phyloP scores from a whole-genome alignment of 2,797 vertebrate species.

The Argya squamiceps region DNA sequence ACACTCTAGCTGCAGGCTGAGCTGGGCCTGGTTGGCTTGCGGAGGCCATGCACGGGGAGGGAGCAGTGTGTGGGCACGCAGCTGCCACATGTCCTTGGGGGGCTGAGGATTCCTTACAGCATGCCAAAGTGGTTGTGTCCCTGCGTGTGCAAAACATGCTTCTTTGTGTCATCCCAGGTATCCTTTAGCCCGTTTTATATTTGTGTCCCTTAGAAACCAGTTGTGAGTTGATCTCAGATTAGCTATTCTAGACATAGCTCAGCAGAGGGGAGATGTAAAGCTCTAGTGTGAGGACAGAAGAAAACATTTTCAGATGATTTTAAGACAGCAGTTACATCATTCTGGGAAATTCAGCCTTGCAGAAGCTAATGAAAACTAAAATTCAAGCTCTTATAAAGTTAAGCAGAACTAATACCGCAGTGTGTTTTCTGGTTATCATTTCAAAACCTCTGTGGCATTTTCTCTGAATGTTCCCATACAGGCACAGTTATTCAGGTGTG shows the following conservation, averaged over 20 bases:
- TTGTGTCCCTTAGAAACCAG: background rate
- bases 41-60: fast-evolving
- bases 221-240: background rate
- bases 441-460: constrained; percentile 12
- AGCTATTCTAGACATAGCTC: background rate
- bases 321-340: background rate
- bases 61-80: fast-evolving
- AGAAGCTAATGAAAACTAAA: constrained; percentile 14
- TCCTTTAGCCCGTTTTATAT: background rate
- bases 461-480: background rate
- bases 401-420: constrained; percentile 21
- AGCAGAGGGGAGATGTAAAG: background rate
- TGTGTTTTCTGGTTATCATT: constrained; percentile 23
- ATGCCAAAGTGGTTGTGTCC: background rate
- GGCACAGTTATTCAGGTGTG: fast-evolving
- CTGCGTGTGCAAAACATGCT: background rate
- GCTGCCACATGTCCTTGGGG: fast-evolving
- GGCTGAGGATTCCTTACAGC: fast-evolving
- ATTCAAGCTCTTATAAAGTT: background rate
- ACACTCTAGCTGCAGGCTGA: background rate
- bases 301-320: background rate
- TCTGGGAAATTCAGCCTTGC: constrained; percentile 35
- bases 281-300: background rate
- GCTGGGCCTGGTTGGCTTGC: background rate
- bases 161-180: background rate